These are phyloP conservation scores for Dicycla oo DNA, from an alignment of 2,888 invertebrate genomes.

Conservation along the genomic window DNA sequence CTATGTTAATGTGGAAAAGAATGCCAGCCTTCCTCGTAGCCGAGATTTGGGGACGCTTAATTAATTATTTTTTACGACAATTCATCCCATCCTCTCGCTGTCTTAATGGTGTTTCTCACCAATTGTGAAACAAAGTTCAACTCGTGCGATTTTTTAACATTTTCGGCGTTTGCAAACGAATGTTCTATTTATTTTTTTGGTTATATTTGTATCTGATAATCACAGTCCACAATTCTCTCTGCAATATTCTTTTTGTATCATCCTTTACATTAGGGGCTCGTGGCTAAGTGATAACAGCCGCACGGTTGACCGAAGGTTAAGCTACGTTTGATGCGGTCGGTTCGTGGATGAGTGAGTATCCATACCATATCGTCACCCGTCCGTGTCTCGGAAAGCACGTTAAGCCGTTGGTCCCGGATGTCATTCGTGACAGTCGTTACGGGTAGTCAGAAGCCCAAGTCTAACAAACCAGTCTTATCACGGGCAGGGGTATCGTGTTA, in stretches of 20 bases:
- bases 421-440: too few species aligned
- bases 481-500: too few species aligned
- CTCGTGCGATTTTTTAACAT: constrained; percentile 25
- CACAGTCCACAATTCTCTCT: neutral
- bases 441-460: too few species aligned
- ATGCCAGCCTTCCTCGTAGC: constrained; percentile 78
- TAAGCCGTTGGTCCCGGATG: too few species aligned
- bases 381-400: too few species aligned
- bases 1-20: constrained; percentile 85
- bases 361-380: too few species aligned
- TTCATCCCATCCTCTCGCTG: constrained; percentile 55
- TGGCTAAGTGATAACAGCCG: too few species aligned
- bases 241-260: neutral
- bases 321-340: too few species aligned
- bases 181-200: constrained; percentile 2
- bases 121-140: constrained; percentile 56
- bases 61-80: constrained; percentile 79
- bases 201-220: neutral
- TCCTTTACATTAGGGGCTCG: neutral
- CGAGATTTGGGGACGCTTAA: constrained; percentile 80
- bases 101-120: constrained; percentile 55
- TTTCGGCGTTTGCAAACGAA: neutral
- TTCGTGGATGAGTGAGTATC: too few species aligned
- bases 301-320: too few species aligned
- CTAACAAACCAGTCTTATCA: too few species aligned